These are phyloP conservation scores for Andrena fulva DNA, from an alignment of 2,888 invertebrate species.

Conservation along the genomic window DNA sequence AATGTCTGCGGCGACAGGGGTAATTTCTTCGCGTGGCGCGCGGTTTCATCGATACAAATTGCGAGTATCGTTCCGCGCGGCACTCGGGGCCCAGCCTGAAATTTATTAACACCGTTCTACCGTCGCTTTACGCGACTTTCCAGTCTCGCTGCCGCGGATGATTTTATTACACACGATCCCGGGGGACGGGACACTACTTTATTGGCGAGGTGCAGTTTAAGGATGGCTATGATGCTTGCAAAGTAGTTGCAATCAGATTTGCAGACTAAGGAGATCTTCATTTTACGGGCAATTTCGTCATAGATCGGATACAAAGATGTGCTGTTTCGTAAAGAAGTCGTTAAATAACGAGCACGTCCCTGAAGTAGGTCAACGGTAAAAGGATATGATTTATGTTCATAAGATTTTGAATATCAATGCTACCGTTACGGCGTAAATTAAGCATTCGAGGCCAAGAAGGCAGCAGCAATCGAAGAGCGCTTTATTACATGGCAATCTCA, in stretches of 20 bases:
- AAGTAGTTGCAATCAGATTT: too few relatives aligned
- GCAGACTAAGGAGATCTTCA: too few relatives aligned
- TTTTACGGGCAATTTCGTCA: too few relatives aligned
- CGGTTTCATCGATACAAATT: not conserved
- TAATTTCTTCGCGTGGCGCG: slow-evolving; percentile 14
- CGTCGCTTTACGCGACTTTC: slow-evolving; percentile 13
- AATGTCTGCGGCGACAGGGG: slow-evolving; percentile 7
- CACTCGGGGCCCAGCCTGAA: not conserved
- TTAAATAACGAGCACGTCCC: not conserved
- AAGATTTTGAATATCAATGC: slow-evolving; percentile 17
- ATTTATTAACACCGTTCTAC: slow-evolving; percentile 19
- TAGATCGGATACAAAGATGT: too few relatives aligned
- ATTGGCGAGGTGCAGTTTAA: too few relatives aligned
- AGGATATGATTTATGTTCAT: not conserved
- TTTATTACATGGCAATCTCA: slow-evolving; percentile 21
- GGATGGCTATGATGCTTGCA: too few relatives aligned
- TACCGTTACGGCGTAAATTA: slow-evolving; percentile 19
- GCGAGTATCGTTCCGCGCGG: not conserved
- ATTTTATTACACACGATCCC: slow-evolving; percentile 11
- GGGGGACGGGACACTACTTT: too few relatives aligned
- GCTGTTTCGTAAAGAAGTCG: not conserved
- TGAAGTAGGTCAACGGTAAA: slow-evolving; percentile 1
- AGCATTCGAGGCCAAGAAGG: slow-evolving; percentile 21
- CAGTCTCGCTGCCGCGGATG: not conserved
- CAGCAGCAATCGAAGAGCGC: slow-evolving; percentile 17